Evolutionary conservation across 53 echinoderm and acorn worm genomes (phyloP), one percentile per base, ranked within the genome.

Genomic region (Henricia sp.): DNA sequence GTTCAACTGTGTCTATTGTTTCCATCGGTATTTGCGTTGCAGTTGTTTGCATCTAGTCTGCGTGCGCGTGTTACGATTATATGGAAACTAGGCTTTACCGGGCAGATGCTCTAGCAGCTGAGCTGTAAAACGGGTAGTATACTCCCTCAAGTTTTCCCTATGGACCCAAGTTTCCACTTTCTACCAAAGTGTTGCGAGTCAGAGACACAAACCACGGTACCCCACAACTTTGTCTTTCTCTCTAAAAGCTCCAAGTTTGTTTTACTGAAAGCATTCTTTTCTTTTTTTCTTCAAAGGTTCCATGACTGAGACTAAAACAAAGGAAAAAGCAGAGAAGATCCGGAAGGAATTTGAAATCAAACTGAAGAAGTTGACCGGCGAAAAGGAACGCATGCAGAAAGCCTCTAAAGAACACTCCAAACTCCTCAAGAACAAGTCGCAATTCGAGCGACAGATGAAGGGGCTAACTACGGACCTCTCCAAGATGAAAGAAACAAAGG

Each of bases 311-410:
- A 84, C 92, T 20, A 90, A 90, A 51, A 94, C 97, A 8, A 83
- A 97, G 39, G 97, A 97, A 51, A 97, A 97, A 59, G 94, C 97
- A 0, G 93, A 92, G 58, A 94, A 97, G 75, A 94, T 97, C 69
- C 82, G 92, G 28, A 90, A 88, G 78, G 97, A 97, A n/a, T 97
- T 88, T 88, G 93, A 97, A 64, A 92, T 94, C 56, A 97, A 97
- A 32, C 88, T 97, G 34, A 92, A 94, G 89, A 94, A 94, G 75
- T 60, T 97, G 56, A 75, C 89, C 6, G 80, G 70, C 16, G 97
- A 97, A 82, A 94, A 92, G 53, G 90, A 94, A 25, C 72, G 93
- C 23, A 70, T 96, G 39, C 73, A 85, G 53, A 91, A 91, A 40
- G 94, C 92, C 0, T 90, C 90, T 52, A 92, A 88, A 58, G 97